Percentiles rank a stretch among this genome's conserved stretches.
Evolutionary conservation across 2,113 vertebrate genomes (phyloP).

Genomic region (Catharus fuscescens): DNA sequence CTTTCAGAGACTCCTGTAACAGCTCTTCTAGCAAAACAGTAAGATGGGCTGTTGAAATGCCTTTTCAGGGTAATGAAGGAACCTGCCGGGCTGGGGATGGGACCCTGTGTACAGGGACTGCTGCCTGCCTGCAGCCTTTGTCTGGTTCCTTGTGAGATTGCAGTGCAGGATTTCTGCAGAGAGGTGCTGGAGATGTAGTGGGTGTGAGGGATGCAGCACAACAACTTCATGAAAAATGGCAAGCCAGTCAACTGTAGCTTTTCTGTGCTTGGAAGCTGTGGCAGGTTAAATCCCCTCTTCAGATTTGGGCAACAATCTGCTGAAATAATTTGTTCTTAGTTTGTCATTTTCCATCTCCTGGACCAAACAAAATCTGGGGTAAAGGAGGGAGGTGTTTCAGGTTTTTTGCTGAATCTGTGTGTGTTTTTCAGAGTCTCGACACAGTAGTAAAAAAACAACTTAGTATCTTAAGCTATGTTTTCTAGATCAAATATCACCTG

Average conservation of each 20-base stretch:
- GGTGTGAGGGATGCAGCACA: neutral
- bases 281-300: neutral
- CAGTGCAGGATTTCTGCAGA: neutral
- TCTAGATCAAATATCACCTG: neutral
- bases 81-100: neutral
- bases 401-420: neutral
- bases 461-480: neutral
- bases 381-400: neutral
- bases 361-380: neutral
- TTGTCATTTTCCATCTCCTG: neutral
- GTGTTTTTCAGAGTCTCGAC: neutral
- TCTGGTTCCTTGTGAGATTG: rapidly evolving
- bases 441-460: neutral
- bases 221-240: neutral
- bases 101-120: neutral
- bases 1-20: neutral
- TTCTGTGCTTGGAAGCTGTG: neutral
- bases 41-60: neutral
- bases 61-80: neutral
- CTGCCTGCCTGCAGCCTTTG: neutral
- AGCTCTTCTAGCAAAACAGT: neutral
- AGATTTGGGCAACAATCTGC: neutral
- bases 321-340: neutral
- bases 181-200: neutral
- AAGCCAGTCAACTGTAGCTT: neutral